Evolutionary conservation across 2,113 vertebrate species (phyloP), one percentile per base, ranked within the genome.

Genomic region (Tretioscincus oriximinensis): DNA sequence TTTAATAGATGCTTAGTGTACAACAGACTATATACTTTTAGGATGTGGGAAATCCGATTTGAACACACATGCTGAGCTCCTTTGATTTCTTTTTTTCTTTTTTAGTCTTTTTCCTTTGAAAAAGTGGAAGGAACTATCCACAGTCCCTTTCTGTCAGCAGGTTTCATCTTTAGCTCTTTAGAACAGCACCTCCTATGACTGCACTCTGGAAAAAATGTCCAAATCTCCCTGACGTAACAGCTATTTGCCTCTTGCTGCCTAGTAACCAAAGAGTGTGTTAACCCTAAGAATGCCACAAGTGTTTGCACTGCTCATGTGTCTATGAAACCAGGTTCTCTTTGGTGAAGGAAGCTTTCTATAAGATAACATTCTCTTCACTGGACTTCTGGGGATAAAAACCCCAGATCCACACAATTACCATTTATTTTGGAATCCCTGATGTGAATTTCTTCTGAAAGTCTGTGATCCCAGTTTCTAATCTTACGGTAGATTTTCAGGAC

Each of bases 151-250:
- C 87, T 76, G 87, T 90, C 90, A 86, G 82, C 84, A 85, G 90
- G 77, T 26, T 88, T 91, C 84, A 85, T 91, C 91, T 92, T 92
- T 90, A 85, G 90, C 86, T 91, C 89, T 87, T 90, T 92, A 90
- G 89, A 93, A 90, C 89, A 92, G 89, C 89, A 93, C 92, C 93
- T 93, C 93, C 90, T 89, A 90, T 92, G 92, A 91, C 90, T 41
- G 5, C 86, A 88, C 87, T 85, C 93, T 95, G 95, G 94, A 95
- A 96, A 95, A 95, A 92, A 93, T 95, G 93, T 94, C 94, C 93
- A 95, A 93, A 93, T 86, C 92, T 92, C 87, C 77, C 82, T 95
- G 94, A 96, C 93, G 94, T 95, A 94, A 96, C 81, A 20, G 88
- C 92, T 93, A 93, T 93, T 95, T 93, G 94, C 93, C 92, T 93